Base-by-base conservation (phyloP, 2,797 vertebrate species). In the Sphaeramia orbicularis region DNA sequence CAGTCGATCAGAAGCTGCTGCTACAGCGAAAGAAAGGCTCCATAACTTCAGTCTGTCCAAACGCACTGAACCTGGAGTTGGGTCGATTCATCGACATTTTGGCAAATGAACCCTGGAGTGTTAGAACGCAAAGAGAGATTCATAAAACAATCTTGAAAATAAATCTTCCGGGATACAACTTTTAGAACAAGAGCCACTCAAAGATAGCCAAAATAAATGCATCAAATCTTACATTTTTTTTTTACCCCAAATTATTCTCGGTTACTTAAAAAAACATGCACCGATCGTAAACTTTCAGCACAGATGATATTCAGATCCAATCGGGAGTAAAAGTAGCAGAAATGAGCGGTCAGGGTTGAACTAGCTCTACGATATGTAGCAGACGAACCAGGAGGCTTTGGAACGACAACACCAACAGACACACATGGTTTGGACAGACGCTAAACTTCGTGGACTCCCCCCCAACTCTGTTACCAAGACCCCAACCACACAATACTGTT, bases 401-500 rank as follows among this genome's bases (percentile, higher is more conserved):
- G 10, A 76, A 65, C 38, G 30, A 73, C 42, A 41, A 53, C 27
- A 13, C 11, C 2, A 41, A 69, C 38, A 11, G 10, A 67, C 49
- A 7, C n/a, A n/a, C n/a, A n/a, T n/a, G 14, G 50, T 56, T 53
- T 38, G 55, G 65, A 71, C 44, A 60, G 21, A 67, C 3, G 11
- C 5, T 58, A 54, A 63, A 61, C 7, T 63, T 62, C 36, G 51
- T 52, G 49, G 55, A 74, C n/a, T n/a, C n/a, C n/a, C 52, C 24
- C 2, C n/a, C 38, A 32, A 49, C 6, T 4, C 41, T 1, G 24
- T 61, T 42, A 77, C 65, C 51, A 47, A 35, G 57, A 27, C 56
- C 57, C 64, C 37, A 10, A 75, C 51, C 69, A 69, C 48, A 44
- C 74, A 76, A 80, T 75, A 80, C 74, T 76, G 75, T 72, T 73